Conservation (phyloP, 2,797 vertebrate genomes). For the Myotis pilosus region DNA sequence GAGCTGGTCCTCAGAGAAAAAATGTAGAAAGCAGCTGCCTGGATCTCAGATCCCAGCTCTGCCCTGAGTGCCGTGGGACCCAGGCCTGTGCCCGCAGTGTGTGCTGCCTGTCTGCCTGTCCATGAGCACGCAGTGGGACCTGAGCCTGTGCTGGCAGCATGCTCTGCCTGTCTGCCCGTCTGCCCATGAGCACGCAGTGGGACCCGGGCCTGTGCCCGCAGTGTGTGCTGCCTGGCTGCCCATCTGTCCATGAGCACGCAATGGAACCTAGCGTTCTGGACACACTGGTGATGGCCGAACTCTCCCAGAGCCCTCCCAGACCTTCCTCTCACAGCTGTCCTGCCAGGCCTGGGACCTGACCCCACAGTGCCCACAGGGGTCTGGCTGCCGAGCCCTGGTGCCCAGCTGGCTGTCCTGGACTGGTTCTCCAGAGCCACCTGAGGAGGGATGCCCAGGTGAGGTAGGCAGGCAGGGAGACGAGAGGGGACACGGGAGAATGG, state of each 20-base stretch:
- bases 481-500: too few species aligned
- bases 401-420: neutral
- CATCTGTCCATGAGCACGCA: rapidly evolving
- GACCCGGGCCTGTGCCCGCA: rapidly evolving
- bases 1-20: neutral
- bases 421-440: neutral
- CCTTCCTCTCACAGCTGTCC: neutral
- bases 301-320: neutral
- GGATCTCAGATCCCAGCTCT: neutral
- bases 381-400: neutral
- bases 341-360: neutral
- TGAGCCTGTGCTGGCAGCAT: rapidly evolving
- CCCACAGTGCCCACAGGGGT: neutral
- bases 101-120: neutral
- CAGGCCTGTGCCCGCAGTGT: rapidly evolving
- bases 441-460: too few species aligned
- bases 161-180: rapidly evolving
- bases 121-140: neutral
- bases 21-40: neutral
- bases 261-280: too few species aligned
- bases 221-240: rapidly evolving
- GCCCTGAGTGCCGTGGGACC: too few species aligned
- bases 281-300: neutral
- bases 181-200: neutral
- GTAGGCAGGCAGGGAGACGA: neutral